phyloP scores from a whole-genome alignment of 2,888 invertebrate genomes.

The Torymus auratus region DNA sequence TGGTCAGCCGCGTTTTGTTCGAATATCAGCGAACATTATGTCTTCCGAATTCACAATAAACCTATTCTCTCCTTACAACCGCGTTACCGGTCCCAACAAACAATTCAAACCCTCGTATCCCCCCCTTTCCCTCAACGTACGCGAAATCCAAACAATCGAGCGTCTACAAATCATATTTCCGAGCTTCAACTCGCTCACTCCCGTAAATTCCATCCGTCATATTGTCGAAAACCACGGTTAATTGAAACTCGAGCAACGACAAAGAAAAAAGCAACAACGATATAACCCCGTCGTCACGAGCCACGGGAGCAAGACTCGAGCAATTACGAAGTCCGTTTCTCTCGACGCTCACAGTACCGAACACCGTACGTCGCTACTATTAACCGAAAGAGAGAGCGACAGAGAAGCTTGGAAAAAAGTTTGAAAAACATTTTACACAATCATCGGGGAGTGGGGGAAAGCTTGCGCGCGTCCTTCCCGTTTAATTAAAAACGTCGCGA shows the following conservation, averaged over 20 bases:
- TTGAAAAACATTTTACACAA: constrained; percentile 42
- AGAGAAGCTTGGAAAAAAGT: constrained; percentile 15
- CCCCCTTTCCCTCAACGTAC: no score
- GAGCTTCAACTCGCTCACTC: no score
- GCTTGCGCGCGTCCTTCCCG: background rate
- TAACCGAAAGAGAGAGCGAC: background rate
- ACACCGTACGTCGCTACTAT: constrained; percentile 6
- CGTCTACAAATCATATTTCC: no score
- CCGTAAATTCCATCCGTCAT: no score
- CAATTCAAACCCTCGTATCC: no score
- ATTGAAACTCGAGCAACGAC: background rate
- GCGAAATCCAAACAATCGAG: no score
- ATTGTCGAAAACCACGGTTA: no score
- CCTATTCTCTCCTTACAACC: no score
- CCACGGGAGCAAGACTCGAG: background rate
- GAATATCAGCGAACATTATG: no score
- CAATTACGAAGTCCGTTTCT: constrained; percentile 39
- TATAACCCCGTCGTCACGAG: background rate
- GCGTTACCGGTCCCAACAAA: no score
- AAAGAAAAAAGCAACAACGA: background rate
- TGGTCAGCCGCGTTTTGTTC: no score
- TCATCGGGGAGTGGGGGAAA: background rate
- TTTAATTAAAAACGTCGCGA: constrained; percentile 49
- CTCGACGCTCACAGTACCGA: background rate
- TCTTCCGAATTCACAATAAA: no score